Conservation (phyloP, 2,797 vertebrate genomes). For the Notolepis coatsorum region DNA sequence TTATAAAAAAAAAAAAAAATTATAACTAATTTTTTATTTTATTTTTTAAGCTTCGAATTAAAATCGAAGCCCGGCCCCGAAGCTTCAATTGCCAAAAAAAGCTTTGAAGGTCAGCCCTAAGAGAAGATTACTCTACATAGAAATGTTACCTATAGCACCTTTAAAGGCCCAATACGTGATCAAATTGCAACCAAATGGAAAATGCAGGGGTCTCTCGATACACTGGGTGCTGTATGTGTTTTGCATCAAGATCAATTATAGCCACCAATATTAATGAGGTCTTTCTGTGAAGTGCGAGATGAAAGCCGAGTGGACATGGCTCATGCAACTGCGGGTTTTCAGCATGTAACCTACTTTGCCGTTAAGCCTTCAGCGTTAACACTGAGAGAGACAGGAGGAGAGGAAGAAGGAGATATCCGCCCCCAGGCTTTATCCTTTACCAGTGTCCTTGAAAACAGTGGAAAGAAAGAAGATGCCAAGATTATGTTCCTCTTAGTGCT, state of each 20-base stretch:
- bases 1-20: too few species aligned
- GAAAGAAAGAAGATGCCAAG: conserved; percentile 38
- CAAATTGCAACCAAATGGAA: not conserved
- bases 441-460: conserved; percentile 56
- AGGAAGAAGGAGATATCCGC: conserved; percentile 25
- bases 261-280: not conserved
- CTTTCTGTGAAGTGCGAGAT: not conserved
- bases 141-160: not conserved
- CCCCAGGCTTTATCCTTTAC: conserved; percentile 62
- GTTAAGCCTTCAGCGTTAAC: conserved; percentile 42
- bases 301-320: not conserved
- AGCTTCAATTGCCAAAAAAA: too few species aligned
- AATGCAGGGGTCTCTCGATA: not conserved
- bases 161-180: too few species aligned
- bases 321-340: not conserved
- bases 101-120: too few species aligned
- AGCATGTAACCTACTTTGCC: conserved; percentile 43
- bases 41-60: too few species aligned
- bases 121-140: not conserved
- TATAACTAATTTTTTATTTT: too few species aligned
- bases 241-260: not conserved
- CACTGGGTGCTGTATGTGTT: not conserved
- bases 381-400: conserved; percentile 29
- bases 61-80: too few species aligned
- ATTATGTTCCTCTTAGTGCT: conserved; percentile 39